Evolutionary conservation across 1,140 invertebrate genomes (phyloP).

Genomic region (Camponotus vicinus): DNA sequence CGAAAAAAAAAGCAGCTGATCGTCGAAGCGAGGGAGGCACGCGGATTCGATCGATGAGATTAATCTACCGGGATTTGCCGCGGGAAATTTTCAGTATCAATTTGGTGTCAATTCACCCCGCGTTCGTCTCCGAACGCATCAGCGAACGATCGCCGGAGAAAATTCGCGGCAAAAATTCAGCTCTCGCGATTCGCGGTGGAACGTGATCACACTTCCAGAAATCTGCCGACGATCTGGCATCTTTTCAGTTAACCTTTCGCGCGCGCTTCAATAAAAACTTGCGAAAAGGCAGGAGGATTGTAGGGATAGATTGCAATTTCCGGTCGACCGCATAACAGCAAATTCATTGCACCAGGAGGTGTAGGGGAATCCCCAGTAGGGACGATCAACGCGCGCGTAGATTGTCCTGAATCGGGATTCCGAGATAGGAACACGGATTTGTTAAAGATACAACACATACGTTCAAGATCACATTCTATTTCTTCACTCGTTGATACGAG

Average conservation of each 20-base stretch:
- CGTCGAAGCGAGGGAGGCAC: background rate
- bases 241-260: background rate
- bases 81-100: constrained; percentile 33
- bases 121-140: constrained; percentile 3
- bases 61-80: constrained; percentile 13
- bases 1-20: background rate
- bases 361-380: constrained; percentile 14
- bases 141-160: constrained; percentile 11
- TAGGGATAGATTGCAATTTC: constrained; percentile 43
- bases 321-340: constrained; percentile 40
- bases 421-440: constrained; percentile 1
- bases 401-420: constrained; percentile 28
- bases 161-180: background rate
- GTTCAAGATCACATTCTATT: background rate
- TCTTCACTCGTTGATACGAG: background rate
- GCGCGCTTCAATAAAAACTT: background rate
- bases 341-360: constrained; percentile 20
- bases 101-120: background rate
- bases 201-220: constrained; percentile 39
- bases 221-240: background rate
- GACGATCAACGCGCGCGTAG: constrained; percentile 26
- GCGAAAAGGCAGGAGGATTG: background rate
- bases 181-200: background rate
- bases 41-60: background rate
- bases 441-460: constrained; percentile 1